Conservation (phyloP, 2,797 vertebrate species). For the Pseudomugil tenellus region DNA sequence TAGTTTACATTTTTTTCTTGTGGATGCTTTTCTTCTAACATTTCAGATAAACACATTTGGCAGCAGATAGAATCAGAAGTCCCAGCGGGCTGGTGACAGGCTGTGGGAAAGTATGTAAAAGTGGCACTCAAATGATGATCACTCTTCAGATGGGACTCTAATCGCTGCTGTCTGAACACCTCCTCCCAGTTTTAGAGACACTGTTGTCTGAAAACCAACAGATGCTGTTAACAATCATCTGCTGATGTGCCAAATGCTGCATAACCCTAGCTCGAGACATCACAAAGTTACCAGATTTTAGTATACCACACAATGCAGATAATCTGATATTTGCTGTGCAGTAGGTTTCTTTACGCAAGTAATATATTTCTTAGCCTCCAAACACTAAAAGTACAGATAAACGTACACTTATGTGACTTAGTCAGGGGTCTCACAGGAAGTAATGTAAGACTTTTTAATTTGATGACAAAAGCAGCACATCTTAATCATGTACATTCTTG, state of each 20-base stretch:
- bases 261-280: constrained; percentile 27
- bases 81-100: constrained; percentile 77
- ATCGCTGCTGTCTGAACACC: constrained; percentile 79
- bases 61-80: constrained; percentile 80
- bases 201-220: constrained; percentile 54
- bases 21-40: constrained; percentile 62
- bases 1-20: constrained; percentile 28
- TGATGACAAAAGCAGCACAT: constrained; percentile 44
- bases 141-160: constrained; percentile 78
- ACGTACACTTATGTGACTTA: background rate
- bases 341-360: constrained; percentile 16
- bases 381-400: constrained; percentile 34
- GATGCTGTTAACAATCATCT: constrained; percentile 50
- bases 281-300: constrained; percentile 11
- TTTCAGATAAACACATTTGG: constrained; percentile 75
- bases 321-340: constrained; percentile 25
- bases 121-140: constrained; percentile 79
- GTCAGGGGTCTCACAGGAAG: constrained; percentile 7
- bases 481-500: constrained; percentile 32
- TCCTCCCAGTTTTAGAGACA: constrained; percentile 75
- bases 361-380: constrained; percentile 17
- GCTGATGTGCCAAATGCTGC: constrained; percentile 31
- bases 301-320: constrained; percentile 12
- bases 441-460: constrained; percentile 16
- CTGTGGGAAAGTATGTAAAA: constrained; percentile 87